Conservation (phyloP, 2,888 invertebrate species). For the Lagria hirta region DNA sequence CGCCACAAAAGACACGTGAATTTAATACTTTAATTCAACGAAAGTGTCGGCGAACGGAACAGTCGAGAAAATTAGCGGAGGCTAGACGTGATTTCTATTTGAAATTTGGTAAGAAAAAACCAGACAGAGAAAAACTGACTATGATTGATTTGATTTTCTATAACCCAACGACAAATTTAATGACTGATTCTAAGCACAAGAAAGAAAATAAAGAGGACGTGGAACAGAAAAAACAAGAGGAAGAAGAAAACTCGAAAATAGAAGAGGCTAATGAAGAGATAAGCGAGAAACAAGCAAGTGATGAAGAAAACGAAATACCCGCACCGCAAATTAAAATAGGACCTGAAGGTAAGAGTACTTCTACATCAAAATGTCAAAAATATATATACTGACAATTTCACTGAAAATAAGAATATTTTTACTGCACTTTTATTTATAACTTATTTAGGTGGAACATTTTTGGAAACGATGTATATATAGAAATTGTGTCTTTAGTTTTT, state of each 20-base stretch:
- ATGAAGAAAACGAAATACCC: constrained; percentile 58
- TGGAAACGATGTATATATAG: too few species aligned
- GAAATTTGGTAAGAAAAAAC: constrained; percentile 57
- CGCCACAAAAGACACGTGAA: constrained; percentile 36
- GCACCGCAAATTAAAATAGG: constrained; percentile 86
- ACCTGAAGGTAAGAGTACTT: too few species aligned
- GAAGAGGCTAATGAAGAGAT: constrained; percentile 52
- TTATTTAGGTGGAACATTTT: too few species aligned
- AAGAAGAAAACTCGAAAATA: constrained; percentile 45
- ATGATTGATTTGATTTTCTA: constrained; percentile 93
- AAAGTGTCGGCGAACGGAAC: constrained; percentile 52
- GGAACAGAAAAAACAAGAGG: constrained; percentile 20
- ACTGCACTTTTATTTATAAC: too few species aligned
- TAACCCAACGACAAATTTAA: constrained; percentile 79
- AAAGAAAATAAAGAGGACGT: constrained; percentile 9
- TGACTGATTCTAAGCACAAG: constrained; percentile 51
- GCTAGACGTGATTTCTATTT: constrained; percentile 58
- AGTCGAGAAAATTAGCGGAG: constrained; percentile 58
- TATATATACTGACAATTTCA: too few species aligned
- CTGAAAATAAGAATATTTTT: too few species aligned
- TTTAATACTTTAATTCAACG: constrained; percentile 38
- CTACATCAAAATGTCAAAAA: too few species aligned
- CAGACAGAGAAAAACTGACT: constrained; percentile 71
- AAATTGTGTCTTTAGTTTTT: too few species aligned
- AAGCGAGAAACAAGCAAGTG: constrained; percentile 31